A percentile compares a stretch with the other conserved stretches of the same genome.
phyloP scores from a whole-genome alignment of 2,888 invertebrate genomes.

The Lottia gigantea region DNA sequence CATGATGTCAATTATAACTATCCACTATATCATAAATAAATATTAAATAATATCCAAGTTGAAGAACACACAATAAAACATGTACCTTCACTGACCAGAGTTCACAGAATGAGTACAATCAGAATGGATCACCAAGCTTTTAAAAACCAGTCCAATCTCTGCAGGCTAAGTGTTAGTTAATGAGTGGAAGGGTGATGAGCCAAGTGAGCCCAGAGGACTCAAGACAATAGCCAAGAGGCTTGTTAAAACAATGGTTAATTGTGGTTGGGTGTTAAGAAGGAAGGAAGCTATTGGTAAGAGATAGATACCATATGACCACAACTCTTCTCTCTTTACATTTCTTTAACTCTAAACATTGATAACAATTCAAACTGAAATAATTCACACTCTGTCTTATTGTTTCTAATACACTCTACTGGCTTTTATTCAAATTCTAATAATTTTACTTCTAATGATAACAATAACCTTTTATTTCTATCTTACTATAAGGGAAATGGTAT shows the following conservation, averaged over 20 bases:
- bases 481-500: no score
- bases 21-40: no score
- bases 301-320: slow-evolving; percentile 16
- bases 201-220: not conserved
- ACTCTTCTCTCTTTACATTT: not conserved
- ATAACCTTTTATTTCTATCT: no score
- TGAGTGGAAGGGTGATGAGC: slow-evolving; percentile 9
- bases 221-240: slow-evolving; percentile 22
- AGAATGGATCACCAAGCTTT: not conserved
- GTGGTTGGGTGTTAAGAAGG: slow-evolving; percentile 14
- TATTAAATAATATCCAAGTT: no score
- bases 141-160: not conserved
- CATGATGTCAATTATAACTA: no score
- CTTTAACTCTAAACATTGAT: no score
- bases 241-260: slow-evolving; percentile 22
- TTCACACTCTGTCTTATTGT: no score
- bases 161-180: slow-evolving; percentile 10
- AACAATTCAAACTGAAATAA: no score
- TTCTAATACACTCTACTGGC: no score
- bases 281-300: slow-evolving; percentile 19
- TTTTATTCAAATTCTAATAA: no score
- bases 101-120: not conserved
- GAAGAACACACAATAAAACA: no score
- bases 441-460: no score
- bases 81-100: not conserved